A percentile compares a stretch with the other conserved stretches of the same genome.
These are phyloP conservation scores for Gopherus evgoodei DNA, from an alignment of 2,113 vertebrate species.

Conservation along the genomic window DNA sequence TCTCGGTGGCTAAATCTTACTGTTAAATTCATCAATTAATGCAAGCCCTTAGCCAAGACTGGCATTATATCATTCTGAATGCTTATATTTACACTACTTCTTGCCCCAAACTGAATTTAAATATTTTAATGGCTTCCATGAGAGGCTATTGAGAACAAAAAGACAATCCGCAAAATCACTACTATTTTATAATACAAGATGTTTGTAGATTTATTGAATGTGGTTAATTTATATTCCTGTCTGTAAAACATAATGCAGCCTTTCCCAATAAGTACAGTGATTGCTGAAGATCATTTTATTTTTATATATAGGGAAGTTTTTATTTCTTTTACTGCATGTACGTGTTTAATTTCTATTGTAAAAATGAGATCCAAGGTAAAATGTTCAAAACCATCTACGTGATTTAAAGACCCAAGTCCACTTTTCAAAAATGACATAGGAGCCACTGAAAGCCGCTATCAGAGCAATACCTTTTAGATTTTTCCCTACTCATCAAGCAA, in stretches of 20 bases:
- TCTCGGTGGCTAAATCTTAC: background rate
- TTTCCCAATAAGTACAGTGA: background rate
- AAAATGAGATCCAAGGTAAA: background rate
- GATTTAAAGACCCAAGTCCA: background rate
- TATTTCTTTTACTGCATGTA: background rate
- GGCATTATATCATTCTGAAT: background rate
- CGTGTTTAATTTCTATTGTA: background rate
- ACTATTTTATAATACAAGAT: background rate
- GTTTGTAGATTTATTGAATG: background rate
- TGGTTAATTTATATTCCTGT: slow-evolving; percentile 8
- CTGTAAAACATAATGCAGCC: background rate
- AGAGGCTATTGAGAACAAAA: slow-evolving; percentile 14
- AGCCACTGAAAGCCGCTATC: background rate
- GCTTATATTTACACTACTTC: background rate
- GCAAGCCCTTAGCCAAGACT: background rate
- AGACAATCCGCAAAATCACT: background rate
- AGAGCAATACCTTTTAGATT: background rate
- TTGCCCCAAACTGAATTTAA: background rate
- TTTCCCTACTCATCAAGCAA: background rate
- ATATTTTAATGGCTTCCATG: background rate
- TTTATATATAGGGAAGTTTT: background rate
- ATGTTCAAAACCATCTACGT: background rate
- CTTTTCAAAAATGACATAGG: background rate
- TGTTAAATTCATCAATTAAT: slow-evolving; percentile 37
- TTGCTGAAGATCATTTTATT: background rate